Percentiles rank a stretch among this genome's conserved stretches.
Evolutionary conservation across 2,888 invertebrate species (phyloP).

Genomic region (Cryptocephalus moraei): DNA sequence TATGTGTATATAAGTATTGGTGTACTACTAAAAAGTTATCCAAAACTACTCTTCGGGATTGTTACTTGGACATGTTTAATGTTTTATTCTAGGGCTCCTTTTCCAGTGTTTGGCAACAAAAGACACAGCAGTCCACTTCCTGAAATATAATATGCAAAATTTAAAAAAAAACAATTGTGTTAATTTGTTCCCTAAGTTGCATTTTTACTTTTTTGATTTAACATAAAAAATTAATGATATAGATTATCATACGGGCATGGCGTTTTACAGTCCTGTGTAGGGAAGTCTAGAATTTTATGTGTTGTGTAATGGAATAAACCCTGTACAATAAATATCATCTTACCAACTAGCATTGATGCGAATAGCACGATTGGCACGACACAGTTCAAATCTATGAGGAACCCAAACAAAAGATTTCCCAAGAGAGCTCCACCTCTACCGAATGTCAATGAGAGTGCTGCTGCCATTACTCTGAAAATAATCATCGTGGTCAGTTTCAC

Average conservation of each 20-base stretch:
- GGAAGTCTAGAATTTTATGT: too few species aligned
- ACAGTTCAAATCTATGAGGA: conserved; percentile 70
- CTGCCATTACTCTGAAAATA: conserved; percentile 65
- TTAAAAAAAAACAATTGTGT: neutral
- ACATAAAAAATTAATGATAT: too few species aligned
- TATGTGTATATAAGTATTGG: too few species aligned
- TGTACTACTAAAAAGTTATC: too few species aligned
- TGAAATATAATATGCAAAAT: conserved; percentile 36
- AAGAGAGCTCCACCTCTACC: conserved; percentile 68
- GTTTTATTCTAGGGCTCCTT: conserved; percentile 55
- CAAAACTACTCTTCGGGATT: too few species aligned
- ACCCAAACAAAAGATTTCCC: conserved; percentile 68
- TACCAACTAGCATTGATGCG: conserved; percentile 62
- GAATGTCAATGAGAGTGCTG: conserved; percentile 66
- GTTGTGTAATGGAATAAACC: too few species aligned
- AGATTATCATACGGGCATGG: too few species aligned
- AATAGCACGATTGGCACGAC: conserved; percentile 65
- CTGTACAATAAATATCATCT: conserved; percentile 25
- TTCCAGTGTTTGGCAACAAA: conserved; percentile 65
- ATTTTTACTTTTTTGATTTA: too few species aligned
- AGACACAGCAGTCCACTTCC: conserved; percentile 65
- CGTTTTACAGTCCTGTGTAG: too few species aligned
- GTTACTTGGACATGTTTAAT: neutral
- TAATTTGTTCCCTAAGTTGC: too few species aligned
- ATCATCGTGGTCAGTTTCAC: neutral